Base-by-base conservation (phyloP, 2,888 invertebrate genomes). In the Merodon equestris region DNA sequence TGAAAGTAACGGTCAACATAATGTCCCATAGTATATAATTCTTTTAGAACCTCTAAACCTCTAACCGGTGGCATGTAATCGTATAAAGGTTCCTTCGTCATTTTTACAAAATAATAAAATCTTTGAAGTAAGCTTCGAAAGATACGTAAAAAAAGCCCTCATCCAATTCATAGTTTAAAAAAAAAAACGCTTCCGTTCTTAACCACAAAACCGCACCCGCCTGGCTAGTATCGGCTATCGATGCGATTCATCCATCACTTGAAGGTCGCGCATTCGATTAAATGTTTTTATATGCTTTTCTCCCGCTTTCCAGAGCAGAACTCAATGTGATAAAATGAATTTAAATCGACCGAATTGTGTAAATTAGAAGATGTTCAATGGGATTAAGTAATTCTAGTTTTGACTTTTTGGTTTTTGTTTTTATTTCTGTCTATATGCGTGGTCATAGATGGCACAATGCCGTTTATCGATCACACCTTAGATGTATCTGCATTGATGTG, bases 181-280 rank as follows among this genome's bases (percentile, higher is more conserved):
- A n/a, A n/a, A n/a, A n/a, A n/a, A n/a, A n/a, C n/a, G n/a, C 40
- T 40, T 40, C 40, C 40, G 40, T 40, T 40, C 40, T 40, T n/a
- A 40, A n/a, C n/a, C 40, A 40, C 40, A 40, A 40, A 40, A 10
- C n/a, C 12, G 40, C 40, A 40, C 40, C 9, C 12, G 40, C 40
- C 40, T 10, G 40, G 9, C 40, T 3, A 9, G 12, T 10, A 40
- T 27, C 3, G 2, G 27, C 7, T 27, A 27, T 27, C 27, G 27
- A 27, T 27, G 27, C 27, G 40, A 3, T 40, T 9, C 40, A 40
- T 40, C n/a, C 40, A 27, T 27, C 27, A 10, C 10, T n/a, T 4
- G 18, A 68, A 68, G 68, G 68, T 45, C 58, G 44, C 51, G 51
- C 57, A 68, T 51, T 36, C 34, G 58, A 15, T 68, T 58, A 44